Evolutionary conservation across 2,888 invertebrate species (phyloP).

Genomic region (Drosophila infuscata): DNA sequence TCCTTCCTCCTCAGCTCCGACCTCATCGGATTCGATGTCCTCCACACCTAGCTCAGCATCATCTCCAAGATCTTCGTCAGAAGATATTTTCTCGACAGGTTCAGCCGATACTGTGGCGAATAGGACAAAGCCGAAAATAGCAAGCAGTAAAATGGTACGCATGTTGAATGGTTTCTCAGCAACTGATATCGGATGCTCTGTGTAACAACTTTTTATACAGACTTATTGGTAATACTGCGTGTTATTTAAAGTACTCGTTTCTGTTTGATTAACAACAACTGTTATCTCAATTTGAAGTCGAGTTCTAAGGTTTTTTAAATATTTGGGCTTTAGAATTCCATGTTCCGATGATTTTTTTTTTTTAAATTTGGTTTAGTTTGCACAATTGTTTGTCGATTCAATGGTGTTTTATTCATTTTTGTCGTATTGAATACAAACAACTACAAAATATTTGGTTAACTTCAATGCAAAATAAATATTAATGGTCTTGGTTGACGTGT

Average conservation of each 20-base stretch:
- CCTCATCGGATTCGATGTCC: slow-evolving; percentile 1
- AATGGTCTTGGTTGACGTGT: background rate
- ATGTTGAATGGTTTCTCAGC: slow-evolving; percentile 42
- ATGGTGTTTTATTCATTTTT: slow-evolving; percentile 36
- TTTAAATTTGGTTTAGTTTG: slow-evolving; percentile 46
- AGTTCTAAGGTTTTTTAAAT: slow-evolving; percentile 39
- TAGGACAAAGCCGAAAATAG: slow-evolving; percentile 64
- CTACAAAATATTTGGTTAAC: background rate
- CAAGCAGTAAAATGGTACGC: slow-evolving; percentile 60
- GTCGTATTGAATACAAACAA: background rate
- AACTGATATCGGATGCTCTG: slow-evolving; percentile 53
- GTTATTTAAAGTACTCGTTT: slow-evolving; percentile 18
- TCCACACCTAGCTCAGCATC: background rate
- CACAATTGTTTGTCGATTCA: slow-evolving; percentile 40
- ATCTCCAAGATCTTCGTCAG: background rate
- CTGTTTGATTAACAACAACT: slow-evolving; percentile 60
- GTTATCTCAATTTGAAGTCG: slow-evolving; percentile 33
- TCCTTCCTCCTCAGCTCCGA: background rate
- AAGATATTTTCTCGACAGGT: background rate
- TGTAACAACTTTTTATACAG: slow-evolving; percentile 49
- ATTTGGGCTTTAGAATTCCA: slow-evolving; percentile 32
- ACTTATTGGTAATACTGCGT: slow-evolving; percentile 4
- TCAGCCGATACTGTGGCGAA: slow-evolving; percentile 43
- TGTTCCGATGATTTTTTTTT: slow-evolving; percentile 1
- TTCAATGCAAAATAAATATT: slow-evolving; percentile 6